Evolutionary conservation across 1,140 invertebrate genomes (phyloP).

Genomic region (Papilio polytes): DNA sequence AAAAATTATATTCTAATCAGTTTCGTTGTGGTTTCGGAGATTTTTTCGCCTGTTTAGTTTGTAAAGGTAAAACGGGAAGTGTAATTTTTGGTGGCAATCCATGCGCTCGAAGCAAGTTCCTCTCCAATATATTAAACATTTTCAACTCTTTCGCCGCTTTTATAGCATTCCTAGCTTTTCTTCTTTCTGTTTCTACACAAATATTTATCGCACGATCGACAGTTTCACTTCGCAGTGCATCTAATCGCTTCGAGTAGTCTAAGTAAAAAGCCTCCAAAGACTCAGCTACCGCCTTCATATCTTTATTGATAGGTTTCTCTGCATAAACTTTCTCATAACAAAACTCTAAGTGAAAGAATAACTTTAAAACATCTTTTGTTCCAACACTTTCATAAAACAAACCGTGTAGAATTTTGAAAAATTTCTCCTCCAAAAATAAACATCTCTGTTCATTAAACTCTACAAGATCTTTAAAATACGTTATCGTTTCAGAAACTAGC

Average conservation of each 20-base stretch:
- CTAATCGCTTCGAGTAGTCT: slow-evolving; percentile 64
- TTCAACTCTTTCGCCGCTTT: slow-evolving; percentile 63
- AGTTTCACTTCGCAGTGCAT: slow-evolving; percentile 55
- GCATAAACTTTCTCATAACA: slow-evolving; percentile 66
- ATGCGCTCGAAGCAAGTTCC: slow-evolving; percentile 57
- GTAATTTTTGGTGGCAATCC: slow-evolving; percentile 42
- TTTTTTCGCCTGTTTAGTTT: slow-evolving; percentile 37
- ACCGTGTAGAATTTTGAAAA: slow-evolving; percentile 67
- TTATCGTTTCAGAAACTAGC: slow-evolving; percentile 55
- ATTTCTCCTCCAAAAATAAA: slow-evolving; percentile 59
- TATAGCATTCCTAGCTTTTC: slow-evolving; percentile 57
- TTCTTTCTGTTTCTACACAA: slow-evolving; percentile 55
- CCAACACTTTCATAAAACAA: slow-evolving; percentile 68
- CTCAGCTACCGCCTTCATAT: slow-evolving; percentile 59
- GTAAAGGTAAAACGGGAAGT: not conserved
- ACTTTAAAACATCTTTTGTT: slow-evolving; percentile 63
- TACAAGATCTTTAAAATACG: slow-evolving; percentile 57
- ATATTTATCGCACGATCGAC: slow-evolving; percentile 58
- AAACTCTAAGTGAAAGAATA: slow-evolving; percentile 70
- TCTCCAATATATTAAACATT: slow-evolving; percentile 61
- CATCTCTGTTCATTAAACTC: slow-evolving; percentile 55
- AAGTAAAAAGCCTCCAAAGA: slow-evolving; percentile 67
- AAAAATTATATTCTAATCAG: not conserved
- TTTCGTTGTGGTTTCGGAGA: slow-evolving; percentile 15
- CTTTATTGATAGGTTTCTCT: slow-evolving; percentile 66